Evolutionary conservation across 2,113 vertebrate genomes (phyloP).

Genomic region (Odontophorus gujanensis): DNA sequence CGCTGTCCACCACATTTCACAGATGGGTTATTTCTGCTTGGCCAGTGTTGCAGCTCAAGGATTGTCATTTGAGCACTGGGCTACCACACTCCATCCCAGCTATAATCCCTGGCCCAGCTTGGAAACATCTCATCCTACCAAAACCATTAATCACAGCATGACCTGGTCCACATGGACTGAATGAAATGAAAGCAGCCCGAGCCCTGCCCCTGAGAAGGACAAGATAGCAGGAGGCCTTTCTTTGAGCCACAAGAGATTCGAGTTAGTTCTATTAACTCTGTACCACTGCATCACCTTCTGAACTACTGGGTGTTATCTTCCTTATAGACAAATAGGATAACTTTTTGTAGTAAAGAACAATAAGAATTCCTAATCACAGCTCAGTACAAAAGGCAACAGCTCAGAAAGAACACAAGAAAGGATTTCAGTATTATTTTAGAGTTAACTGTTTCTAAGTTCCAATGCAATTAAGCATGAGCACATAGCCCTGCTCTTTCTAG

Average conservation of each 20-base stretch:
- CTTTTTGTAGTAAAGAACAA: neutral
- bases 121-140: neutral
- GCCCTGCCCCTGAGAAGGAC: neutral
- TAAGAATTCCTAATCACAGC: neutral
- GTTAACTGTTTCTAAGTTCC: neutral
- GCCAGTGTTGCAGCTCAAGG: constrained; percentile 39
- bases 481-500: neutral
- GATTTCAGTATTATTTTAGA: neutral
- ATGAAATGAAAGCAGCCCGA: neutral
- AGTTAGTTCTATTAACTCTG: neutral
- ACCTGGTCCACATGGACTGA: neutral
- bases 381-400: neutral
- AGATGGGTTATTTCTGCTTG: constrained; percentile 81
- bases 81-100: neutral
- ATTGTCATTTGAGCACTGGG: constrained; percentile 60
- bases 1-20: constrained; percentile 42
- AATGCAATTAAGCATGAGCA: neutral
- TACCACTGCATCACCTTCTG: neutral
- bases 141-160: neutral
- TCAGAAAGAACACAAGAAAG: neutral
- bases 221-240: neutral
- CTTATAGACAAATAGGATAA: neutral
- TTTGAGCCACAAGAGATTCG: neutral
- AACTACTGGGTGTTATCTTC: neutral
- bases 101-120: neutral